phyloP scores from a whole-genome alignment of 2,797 vertebrate species.

The Tauraco hartlaubi region DNA sequence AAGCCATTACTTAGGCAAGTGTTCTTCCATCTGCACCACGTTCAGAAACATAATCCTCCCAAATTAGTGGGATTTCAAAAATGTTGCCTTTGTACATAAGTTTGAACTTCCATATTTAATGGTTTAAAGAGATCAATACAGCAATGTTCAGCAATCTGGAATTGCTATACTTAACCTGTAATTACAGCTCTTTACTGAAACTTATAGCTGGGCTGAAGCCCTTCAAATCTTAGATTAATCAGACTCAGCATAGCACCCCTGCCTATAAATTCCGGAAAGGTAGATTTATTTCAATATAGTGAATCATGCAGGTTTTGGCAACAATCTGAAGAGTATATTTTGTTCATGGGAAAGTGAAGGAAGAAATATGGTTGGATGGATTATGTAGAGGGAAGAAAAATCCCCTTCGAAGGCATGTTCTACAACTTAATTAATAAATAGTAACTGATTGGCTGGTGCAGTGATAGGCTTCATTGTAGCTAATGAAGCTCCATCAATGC shows the following conservation, averaged over 20 bases:
- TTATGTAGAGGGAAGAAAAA: not conserved
- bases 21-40: not conserved
- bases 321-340: constrained; percentile 12
- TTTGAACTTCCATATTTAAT: constrained; percentile 63
- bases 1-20: not conserved
- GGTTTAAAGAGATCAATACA: constrained; percentile 49
- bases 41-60: not conserved
- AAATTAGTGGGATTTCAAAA: constrained; percentile 35
- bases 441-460: constrained; percentile 21
- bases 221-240: constrained; percentile 65
- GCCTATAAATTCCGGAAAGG: constrained; percentile 40
- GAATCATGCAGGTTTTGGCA: constrained; percentile 42
- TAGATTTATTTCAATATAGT: constrained; percentile 31
- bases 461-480: constrained; percentile 21
- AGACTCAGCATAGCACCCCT: not conserved
- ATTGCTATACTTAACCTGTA: constrained; percentile 48
- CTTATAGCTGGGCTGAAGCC: constrained; percentile 28
- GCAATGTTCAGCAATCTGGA: constrained; percentile 31
- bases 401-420: constrained; percentile 24
- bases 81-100: constrained; percentile 3
- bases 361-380: constrained; percentile 31
- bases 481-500: constrained; percentile 39
- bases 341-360: not conserved
- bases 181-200: constrained; percentile 65
- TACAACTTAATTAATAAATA: constrained; percentile 41